These are phyloP conservation scores for Triops cancriformis DNA, from an alignment of 1,140 invertebrate species.

Conservation along the genomic window DNA sequence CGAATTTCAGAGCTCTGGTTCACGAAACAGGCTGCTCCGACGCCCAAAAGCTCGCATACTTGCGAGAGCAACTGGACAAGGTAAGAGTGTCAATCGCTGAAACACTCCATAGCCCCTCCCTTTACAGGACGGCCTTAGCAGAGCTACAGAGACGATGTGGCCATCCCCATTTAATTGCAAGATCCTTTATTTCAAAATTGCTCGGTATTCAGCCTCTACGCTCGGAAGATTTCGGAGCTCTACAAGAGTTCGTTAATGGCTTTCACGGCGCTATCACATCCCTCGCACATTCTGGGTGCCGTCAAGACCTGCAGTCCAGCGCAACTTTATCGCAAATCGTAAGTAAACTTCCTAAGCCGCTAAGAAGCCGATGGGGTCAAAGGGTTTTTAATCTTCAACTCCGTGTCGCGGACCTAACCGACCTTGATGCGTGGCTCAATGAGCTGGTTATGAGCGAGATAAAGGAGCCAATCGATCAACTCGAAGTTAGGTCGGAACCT, in stretches of 20 bases:
- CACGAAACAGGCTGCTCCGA: constrained; percentile 2
- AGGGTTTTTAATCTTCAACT: background rate
- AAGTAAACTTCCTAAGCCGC: background rate
- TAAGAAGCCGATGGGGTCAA: constrained; percentile 4
- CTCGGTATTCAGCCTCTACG: background rate
- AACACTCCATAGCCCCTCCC: constrained; percentile 7
- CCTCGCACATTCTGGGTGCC: background rate
- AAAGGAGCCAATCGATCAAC: background rate
- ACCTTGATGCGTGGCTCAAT: constrained; percentile 15
- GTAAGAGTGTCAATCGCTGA: background rate
- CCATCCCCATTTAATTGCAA: background rate
- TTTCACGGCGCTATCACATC: constrained; percentile 6
- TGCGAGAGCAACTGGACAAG: background rate
- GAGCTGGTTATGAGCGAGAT: background rate
- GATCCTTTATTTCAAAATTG: background rate
- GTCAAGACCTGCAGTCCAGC: too few species aligned
- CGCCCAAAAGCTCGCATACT: constrained; percentile 7
- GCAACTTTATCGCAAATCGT: background rate
- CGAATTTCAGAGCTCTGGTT: constrained; percentile 17
- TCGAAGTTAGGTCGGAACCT: background rate
- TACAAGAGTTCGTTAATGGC: background rate
- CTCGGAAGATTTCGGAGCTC: constrained; percentile 10
- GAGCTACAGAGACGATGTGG: constrained; percentile 1
- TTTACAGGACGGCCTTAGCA: background rate
- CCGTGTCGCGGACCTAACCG: background rate